Conservation (phyloP, 2,888 invertebrate genomes). For the Byasa hedistus region DNA sequence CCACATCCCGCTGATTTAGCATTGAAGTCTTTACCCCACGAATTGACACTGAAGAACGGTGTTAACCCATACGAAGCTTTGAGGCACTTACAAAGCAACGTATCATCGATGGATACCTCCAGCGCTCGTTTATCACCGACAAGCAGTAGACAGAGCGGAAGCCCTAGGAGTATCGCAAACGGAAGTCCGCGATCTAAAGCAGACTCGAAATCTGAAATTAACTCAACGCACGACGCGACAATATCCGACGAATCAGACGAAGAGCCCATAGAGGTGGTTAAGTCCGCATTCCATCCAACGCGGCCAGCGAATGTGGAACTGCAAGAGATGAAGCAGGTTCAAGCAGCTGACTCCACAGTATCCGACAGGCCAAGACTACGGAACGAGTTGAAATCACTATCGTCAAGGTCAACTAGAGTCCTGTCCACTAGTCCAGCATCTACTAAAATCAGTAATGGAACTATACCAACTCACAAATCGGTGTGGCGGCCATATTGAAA, state of each 20-base stretch:
- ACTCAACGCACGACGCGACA: conserved; percentile 82
- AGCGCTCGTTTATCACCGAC: conserved; percentile 77
- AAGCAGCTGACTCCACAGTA: conserved; percentile 82
- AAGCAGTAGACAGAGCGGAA: conserved; percentile 78
- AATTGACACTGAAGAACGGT: conserved; percentile 76
- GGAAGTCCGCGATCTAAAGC: conserved; percentile 73
- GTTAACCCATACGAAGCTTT: conserved; percentile 81
- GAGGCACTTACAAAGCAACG: conserved; percentile 67
- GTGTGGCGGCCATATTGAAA: conserved; percentile 88
- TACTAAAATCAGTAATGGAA: conserved; percentile 79
- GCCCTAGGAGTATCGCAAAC: conserved; percentile 70
- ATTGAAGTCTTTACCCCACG: conserved; percentile 70
- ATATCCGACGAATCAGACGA: conserved; percentile 84
- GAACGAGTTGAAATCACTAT: conserved; percentile 82
- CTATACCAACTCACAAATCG: conserved; percentile 81
- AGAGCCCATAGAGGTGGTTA: conserved; percentile 87
- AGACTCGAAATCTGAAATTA: conserved; percentile 81
- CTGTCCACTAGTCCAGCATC: conserved; percentile 74
- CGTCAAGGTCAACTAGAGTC: conserved; percentile 72
- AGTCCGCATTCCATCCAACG: conserved; percentile 86
- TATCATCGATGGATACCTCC: conserved; percentile 71
- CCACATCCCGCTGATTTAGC: conserved; percentile 77
- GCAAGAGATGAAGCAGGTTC: conserved; percentile 76
- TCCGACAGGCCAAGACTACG: conserved; percentile 68
- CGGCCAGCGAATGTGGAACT: conserved; percentile 80